These are phyloP conservation scores for Nilaparvata lugens DNA, from an alignment of 1,140 invertebrate genomes.

Conservation along the genomic window DNA sequence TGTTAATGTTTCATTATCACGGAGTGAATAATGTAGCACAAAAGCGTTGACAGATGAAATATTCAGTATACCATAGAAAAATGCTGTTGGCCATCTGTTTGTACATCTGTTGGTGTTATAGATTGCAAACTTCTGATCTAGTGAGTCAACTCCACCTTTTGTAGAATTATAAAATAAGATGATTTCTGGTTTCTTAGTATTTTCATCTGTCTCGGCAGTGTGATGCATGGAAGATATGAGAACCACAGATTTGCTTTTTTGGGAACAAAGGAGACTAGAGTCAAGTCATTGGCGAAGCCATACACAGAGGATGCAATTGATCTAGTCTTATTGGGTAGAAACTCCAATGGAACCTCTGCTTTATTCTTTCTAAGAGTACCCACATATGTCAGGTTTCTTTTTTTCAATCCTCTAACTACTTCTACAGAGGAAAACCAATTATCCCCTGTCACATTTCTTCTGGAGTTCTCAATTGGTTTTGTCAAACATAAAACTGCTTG, in stretches of 20 bases:
- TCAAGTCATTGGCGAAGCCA: slow-evolving; percentile 15
- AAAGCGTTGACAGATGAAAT: no score
- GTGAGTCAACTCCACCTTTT: no score
- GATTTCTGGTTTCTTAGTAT: no score
- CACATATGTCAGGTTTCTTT: slow-evolving; percentile 14
- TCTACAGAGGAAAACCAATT: slow-evolving; percentile 17
- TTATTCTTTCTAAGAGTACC: slow-evolving; percentile 38
- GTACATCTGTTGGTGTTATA: no score
- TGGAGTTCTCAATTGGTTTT: slow-evolving; percentile 20
- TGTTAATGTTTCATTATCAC: no score
- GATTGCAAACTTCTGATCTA: no score
- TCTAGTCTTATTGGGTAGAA: slow-evolving; percentile 3
- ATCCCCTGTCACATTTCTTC: slow-evolving; percentile 16
- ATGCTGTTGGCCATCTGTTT: no score
- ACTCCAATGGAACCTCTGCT: slow-evolving; percentile 31
- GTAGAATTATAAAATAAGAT: no score
- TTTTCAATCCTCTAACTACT: slow-evolving; percentile 22
- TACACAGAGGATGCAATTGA: not conserved
- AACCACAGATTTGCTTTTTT: slow-evolving; percentile 17
- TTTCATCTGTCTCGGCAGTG: no score
- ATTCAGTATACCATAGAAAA: no score
- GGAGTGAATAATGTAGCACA: no score
- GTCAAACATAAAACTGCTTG: slow-evolving; percentile 22
- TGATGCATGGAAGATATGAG: slow-evolving; percentile 16
- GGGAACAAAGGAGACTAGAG: slow-evolving; percentile 19